Conservation (phyloP, 2,797 vertebrate species). For the Scyliorhinus canicula region DNA sequence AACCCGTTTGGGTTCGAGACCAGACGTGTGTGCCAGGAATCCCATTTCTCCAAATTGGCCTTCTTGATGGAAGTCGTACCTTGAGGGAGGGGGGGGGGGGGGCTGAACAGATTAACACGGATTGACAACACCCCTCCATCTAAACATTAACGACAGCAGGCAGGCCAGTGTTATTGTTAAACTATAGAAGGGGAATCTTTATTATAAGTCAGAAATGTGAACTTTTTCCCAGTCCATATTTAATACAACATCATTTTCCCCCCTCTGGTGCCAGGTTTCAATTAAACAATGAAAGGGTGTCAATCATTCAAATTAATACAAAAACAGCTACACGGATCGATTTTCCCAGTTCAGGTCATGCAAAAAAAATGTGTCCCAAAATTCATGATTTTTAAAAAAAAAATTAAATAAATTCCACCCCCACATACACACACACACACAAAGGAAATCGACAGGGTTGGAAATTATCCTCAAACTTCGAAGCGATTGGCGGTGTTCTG, state of each 20-base stretch:
- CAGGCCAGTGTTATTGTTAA: not conserved
- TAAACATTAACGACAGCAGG: not conserved
- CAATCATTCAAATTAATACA: not conserved
- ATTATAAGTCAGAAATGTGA: not conserved
- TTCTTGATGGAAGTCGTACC: no score
- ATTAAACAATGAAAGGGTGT: not conserved
- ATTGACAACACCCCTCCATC: no score
- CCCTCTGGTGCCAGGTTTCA: not conserved
- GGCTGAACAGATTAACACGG: no score
- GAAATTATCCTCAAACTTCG: not conserved
- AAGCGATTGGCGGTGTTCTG: not conserved
- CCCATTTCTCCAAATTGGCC: no score
- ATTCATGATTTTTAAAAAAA: not conserved
- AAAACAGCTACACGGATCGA: not conserved
- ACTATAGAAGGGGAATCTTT: slow-evolving; percentile 10
- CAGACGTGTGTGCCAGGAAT: no score
- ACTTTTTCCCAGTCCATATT: not conserved
- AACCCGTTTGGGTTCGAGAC: no score
- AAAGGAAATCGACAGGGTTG: not conserved
- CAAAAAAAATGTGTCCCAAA: not conserved
- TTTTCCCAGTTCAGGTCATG: not conserved
- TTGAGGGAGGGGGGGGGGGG: no score
- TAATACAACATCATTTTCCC: not conserved
- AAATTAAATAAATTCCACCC: slow-evolving; percentile 17
- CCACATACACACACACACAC: not conserved